phyloP scores from a whole-genome alignment of 2,888 invertebrate genomes.

The Tachina grossa region DNA sequence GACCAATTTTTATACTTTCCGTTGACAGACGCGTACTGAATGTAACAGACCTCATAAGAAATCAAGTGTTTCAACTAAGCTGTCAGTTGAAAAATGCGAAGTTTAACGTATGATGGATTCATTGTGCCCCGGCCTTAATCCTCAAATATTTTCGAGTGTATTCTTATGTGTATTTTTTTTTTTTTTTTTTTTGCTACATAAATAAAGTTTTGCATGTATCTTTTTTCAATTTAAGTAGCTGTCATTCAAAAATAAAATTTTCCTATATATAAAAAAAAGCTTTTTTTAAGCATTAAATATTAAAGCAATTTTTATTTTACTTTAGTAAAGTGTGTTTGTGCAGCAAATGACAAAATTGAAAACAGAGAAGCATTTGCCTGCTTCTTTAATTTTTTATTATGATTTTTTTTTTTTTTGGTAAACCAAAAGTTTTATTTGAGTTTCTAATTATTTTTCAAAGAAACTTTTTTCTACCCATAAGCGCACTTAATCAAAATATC shows the following conservation, averaged over 20 bases:
- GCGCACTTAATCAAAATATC: not conserved
- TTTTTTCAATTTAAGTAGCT: conserved; percentile 30
- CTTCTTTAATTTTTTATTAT: not conserved
- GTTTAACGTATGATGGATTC: too few relatives aligned
- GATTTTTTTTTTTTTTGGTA: not conserved
- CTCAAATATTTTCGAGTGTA: not conserved
- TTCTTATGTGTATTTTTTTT: not conserved
- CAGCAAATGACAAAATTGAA: not conserved
- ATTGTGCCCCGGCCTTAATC: too few relatives aligned
- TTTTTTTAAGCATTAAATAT: not conserved
- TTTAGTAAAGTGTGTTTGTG: not conserved
- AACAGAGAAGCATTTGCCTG: conserved; percentile 13
- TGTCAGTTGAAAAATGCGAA: too few relatives aligned
- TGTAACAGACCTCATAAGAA: too few relatives aligned
- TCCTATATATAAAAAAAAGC: not conserved
- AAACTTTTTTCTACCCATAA: not conserved
- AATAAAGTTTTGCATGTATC: conserved; percentile 2
- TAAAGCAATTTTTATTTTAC: conserved; percentile 4
- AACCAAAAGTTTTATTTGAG: not conserved
- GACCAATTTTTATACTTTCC: too few relatives aligned
- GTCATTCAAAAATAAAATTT: conserved; percentile 25
- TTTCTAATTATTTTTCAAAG: not conserved
- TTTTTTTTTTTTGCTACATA: not conserved
- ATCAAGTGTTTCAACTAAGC: too few relatives aligned
- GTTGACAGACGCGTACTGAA: too few relatives aligned